Conservation (phyloP, 2,113 vertebrate genomes). For the Paraplagusia blochii region DNA sequence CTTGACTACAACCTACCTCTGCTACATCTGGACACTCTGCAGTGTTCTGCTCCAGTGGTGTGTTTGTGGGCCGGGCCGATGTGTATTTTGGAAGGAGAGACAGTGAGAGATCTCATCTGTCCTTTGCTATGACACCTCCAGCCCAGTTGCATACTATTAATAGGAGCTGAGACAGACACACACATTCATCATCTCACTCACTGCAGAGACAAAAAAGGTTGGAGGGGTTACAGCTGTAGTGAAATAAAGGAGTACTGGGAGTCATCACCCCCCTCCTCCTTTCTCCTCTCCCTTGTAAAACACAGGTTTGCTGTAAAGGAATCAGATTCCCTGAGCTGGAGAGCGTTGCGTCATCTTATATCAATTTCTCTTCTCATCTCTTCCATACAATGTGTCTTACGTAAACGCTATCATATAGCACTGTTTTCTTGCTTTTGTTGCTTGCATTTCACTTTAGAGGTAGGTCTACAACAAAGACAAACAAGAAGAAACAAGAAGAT, state of each 20-base stretch:
- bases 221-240: neutral
- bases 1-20: constrained; percentile 18
- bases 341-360: constrained; percentile 33
- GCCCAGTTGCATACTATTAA: constrained; percentile 57
- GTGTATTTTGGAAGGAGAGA: constrained; percentile 1
- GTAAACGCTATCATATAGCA: constrained; percentile 12
- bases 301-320: constrained; percentile 31
- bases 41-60: constrained; percentile 4
- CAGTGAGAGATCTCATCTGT: constrained; percentile 47
- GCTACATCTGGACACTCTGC: constrained; percentile 54
- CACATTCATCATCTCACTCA: constrained; percentile 61
- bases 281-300: constrained; percentile 3
- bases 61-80: constrained; percentile 5
- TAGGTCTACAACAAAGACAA: constrained; percentile 8
- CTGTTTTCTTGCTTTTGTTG: constrained; percentile 13
- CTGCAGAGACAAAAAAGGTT: constrained; percentile 24
- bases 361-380: constrained; percentile 25
- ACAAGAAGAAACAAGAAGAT: constrained; percentile 10
- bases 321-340: constrained; percentile 28
- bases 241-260: constrained; percentile 21
- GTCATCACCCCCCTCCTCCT: constrained; percentile 18
- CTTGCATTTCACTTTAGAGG: constrained; percentile 5
- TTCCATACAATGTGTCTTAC: constrained; percentile 3
- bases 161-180: constrained; percentile 58
- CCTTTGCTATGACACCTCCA: constrained; percentile 53